A percentile compares a stretch with the other conserved stretches of the same genome.
Conservation (phyloP, 1,140 invertebrate genomes). For the Elysia chlorotica region DNA sequence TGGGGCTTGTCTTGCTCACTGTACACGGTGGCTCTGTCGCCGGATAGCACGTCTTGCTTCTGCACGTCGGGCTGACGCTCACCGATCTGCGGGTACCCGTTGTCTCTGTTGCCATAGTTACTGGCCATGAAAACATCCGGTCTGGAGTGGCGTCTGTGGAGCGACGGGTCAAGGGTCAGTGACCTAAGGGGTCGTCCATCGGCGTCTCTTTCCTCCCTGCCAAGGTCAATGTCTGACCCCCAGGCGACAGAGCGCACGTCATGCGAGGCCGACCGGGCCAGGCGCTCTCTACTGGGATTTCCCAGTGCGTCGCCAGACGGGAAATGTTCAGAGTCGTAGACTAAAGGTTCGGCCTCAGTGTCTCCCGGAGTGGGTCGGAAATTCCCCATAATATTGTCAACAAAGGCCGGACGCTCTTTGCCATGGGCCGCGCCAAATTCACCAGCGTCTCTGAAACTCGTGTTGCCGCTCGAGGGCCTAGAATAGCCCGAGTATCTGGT, state of each 20-base stretch:
- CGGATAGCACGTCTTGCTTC: not conserved
- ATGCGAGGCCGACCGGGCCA: not conserved
- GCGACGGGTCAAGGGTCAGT: not conserved
- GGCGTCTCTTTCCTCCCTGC: not conserved
- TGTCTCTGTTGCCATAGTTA: not conserved
- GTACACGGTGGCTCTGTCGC: not conserved
- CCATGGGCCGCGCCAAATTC: too few relatives aligned
- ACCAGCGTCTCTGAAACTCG: too few relatives aligned
- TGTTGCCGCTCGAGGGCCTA: too few relatives aligned
- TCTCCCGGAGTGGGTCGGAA: too few relatives aligned
- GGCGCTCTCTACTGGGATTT: not conserved
- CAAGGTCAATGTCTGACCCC: not conserved
- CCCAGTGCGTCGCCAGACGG: too few relatives aligned
- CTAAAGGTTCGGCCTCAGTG: too few relatives aligned
- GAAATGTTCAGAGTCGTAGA: too few relatives aligned
- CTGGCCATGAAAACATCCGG: not conserved
- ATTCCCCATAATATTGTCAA: too few relatives aligned
- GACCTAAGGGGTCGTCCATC: not conserved
- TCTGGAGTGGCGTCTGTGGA: not conserved
- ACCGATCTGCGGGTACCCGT: not conserved
- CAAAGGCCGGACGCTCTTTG: too few relatives aligned
- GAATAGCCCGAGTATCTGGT: too few relatives aligned
- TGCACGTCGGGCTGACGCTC: not conserved
- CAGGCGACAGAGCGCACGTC: not conserved
- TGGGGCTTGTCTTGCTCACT: too few relatives aligned